Conservation (phyloP, 2,888 invertebrate species). For the Dryobotodes eremita region DNA sequence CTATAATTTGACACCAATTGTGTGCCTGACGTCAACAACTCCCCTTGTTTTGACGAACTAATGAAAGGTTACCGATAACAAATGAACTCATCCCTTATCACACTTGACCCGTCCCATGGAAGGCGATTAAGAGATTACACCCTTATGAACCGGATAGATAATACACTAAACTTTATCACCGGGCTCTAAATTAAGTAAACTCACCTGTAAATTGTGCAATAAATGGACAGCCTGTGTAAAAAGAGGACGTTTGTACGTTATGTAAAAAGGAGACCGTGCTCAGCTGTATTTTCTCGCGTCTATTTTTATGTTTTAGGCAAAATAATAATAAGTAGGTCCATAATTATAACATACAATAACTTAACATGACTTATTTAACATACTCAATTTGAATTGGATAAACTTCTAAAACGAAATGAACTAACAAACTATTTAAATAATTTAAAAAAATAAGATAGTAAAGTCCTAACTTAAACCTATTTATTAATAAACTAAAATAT, state of each 20-base stretch:
- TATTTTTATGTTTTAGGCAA: neutral
- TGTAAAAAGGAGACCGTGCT: neutral
- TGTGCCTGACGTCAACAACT: constrained; percentile 11
- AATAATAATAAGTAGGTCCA: neutral
- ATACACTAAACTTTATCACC: constrained; percentile 9
- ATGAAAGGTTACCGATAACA: constrained; percentile 34
- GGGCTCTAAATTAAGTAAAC: constrained; percentile 21
- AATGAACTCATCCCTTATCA: constrained; percentile 49
- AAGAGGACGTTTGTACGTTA: neutral
- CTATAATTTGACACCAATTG: neutral
- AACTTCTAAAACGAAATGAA: neutral
- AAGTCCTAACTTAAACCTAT: too few relatives aligned
- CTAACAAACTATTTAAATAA: too few relatives aligned
- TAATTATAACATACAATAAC: neutral
- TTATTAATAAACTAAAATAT: neutral
- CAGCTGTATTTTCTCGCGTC: neutral
- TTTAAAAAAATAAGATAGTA: too few relatives aligned
- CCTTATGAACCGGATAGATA: constrained; percentile 33
- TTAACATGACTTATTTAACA: neutral
- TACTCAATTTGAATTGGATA: neutral
- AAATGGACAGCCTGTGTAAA: neutral
- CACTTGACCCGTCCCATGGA: constrained; percentile 30
- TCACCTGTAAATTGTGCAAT: constrained; percentile 20
- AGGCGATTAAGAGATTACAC: constrained; percentile 50
- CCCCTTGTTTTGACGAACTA: constrained; percentile 33